phyloP scores from a whole-genome alignment of 1,140 invertebrate genomes.

The Lasioglossum baleicum region DNA sequence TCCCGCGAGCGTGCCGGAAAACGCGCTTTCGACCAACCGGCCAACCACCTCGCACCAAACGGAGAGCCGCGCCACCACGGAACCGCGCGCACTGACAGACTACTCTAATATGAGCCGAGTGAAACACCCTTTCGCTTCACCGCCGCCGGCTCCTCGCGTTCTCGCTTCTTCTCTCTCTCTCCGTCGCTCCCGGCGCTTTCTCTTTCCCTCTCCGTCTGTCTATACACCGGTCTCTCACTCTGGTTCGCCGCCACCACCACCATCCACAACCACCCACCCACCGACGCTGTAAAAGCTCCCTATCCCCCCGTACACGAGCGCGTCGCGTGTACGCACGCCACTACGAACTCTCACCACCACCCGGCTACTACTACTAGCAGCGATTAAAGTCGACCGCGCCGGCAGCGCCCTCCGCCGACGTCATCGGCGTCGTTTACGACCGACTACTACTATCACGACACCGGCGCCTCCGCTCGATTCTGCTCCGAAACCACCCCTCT shows the following conservation, averaged over 20 bases:
- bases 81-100: slow-evolving; percentile 32
- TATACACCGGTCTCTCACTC: background rate
- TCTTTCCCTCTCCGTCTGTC: background rate
- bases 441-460: slow-evolving; percentile 45
- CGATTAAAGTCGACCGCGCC: slow-evolving; percentile 46
- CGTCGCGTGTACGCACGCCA: slow-evolving; percentile 41
- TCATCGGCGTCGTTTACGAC: slow-evolving; percentile 49
- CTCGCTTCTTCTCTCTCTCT: background rate
- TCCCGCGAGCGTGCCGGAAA: background rate
- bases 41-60: slow-evolving; percentile 14
- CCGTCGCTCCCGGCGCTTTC: background rate
- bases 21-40: background rate
- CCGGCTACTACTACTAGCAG: slow-evolving; percentile 36
- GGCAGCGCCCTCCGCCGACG: slow-evolving; percentile 52
- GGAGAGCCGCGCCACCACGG: slow-evolving; percentile 4
- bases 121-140: slow-evolving; percentile 42
- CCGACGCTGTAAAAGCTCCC: slow-evolving; percentile 8
- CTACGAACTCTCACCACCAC: slow-evolving; percentile 40
- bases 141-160: slow-evolving; percentile 18
- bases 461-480: slow-evolving; percentile 52
- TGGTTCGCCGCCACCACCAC: slow-evolving; percentile 7
- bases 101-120: slow-evolving; percentile 26
- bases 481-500: slow-evolving; percentile 15
- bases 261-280: background rate
- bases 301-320: slow-evolving; percentile 24